phyloP scores from a whole-genome alignment of 2,797 vertebrate species.

The Choloepus didactylus region DNA sequence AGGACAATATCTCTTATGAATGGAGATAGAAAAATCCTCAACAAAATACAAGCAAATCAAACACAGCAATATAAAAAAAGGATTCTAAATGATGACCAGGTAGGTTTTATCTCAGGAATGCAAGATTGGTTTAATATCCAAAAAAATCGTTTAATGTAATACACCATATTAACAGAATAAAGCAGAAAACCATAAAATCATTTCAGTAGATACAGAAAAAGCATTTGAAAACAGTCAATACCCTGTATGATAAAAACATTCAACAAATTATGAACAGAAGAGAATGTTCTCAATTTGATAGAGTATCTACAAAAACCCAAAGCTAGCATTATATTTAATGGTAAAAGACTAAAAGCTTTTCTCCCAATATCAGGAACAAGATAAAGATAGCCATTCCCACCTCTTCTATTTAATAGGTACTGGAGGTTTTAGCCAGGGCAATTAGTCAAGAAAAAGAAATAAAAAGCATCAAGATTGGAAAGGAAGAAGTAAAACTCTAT shows the following conservation, averaged over 20 bases:
- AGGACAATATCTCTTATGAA: neutral
- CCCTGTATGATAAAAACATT: neutral
- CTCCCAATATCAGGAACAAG: neutral
- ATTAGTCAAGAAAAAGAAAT: neutral
- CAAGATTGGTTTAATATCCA: neutral
- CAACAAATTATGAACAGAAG: neutral
- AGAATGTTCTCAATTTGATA: neutral
- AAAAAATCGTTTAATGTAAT: conserved; percentile 49
- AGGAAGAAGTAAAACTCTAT: conserved; percentile 2
- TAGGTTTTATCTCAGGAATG: neutral
- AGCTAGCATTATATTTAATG: neutral
- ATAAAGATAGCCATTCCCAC: neutral
- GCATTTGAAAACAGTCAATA: conserved; percentile 34
- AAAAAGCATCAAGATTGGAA: neutral
- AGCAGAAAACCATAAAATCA: neutral
- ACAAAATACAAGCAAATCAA: conserved; percentile 20
- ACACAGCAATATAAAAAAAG: neutral
- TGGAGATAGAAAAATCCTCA: conserved; percentile 38
- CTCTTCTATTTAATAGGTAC: neutral
- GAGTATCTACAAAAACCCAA: neutral
- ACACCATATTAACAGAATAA: neutral
- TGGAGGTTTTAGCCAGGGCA: neutral
- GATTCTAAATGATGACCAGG: neutral
- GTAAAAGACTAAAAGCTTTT: neutral
- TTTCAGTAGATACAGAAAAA: conserved; percentile 21